These are phyloP conservation scores for Melieria picta DNA, from an alignment of 2,888 invertebrate genomes.

Conservation along the genomic window DNA sequence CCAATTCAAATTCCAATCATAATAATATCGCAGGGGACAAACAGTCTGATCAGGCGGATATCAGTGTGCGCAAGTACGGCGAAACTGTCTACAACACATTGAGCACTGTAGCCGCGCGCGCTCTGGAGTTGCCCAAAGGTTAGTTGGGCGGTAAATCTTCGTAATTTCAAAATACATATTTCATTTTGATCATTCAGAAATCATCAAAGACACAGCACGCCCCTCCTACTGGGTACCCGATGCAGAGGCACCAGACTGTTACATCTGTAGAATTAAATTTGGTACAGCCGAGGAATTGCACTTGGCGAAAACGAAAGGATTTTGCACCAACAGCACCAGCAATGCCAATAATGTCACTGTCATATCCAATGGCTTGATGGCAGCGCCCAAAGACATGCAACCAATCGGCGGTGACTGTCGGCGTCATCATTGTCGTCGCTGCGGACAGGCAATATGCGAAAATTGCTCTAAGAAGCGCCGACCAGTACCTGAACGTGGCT, in stretches of 20 bases:
- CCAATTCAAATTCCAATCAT: slow-evolving; percentile 46
- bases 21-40: slow-evolving; percentile 54
- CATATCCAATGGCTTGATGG: slow-evolving; percentile 20
- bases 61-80: slow-evolving; percentile 72
- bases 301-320: slow-evolving; percentile 46
- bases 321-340: background rate
- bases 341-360: background rate
- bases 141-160: slow-evolving; percentile 4
- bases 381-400: background rate
- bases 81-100: slow-evolving; percentile 80
- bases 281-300: slow-evolving; percentile 66
- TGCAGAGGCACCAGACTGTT: slow-evolving; percentile 74
- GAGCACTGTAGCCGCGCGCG: slow-evolving; percentile 72
- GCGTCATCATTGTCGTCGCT: slow-evolving; percentile 76
- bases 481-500: slow-evolving; percentile 78
- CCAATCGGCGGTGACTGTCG: slow-evolving; percentile 56
- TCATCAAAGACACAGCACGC: slow-evolving; percentile 79
- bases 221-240: slow-evolving; percentile 86
- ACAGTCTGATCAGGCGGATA: slow-evolving; percentile 67
- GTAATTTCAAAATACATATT: background rate
- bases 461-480: slow-evolving; percentile 68
- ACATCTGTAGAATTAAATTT: slow-evolving; percentile 73
- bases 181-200: slow-evolving; percentile 58
- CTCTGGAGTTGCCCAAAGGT: slow-evolving; percentile 74
- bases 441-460: slow-evolving; percentile 78